Conservation (phyloP, 2,797 vertebrate genomes). For the Lepilemur septentrionalis region DNA sequence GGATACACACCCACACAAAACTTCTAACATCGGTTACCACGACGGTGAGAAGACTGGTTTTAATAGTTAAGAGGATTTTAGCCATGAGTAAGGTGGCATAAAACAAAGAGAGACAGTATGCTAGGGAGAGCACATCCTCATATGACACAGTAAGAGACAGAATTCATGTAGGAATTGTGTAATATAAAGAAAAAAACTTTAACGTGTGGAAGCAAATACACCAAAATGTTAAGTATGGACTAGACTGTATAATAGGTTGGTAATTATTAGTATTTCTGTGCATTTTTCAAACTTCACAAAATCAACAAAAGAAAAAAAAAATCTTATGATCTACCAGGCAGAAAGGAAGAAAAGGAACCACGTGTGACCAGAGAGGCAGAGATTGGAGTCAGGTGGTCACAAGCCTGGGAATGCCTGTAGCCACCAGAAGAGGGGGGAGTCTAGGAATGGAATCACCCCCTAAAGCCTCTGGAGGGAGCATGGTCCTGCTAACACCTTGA, state of each 20-base stretch:
- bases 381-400: background rate
- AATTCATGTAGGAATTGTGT: background rate
- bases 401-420: background rate
- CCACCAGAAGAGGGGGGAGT: background rate
- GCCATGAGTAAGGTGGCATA: background rate
- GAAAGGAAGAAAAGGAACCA: background rate
- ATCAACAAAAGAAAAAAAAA: background rate
- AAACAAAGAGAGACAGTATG: background rate
- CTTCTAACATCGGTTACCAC: background rate
- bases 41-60: background rate
- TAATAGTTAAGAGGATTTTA: background rate
- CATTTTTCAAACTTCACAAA: background rate
- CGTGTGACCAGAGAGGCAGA: background rate
- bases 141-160: background rate
- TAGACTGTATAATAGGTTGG: background rate
- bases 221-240: background rate
- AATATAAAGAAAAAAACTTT: background rate
- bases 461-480: background rate
- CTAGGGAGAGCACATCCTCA: background rate
- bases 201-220: background rate
- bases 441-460: background rate
- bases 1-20: background rate
- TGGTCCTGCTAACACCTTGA: background rate
- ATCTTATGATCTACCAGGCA: background rate
- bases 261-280: background rate